Evolutionary conservation across 2,113 vertebrate species (phyloP).

Genomic region (Myrmecobius fasciatus): DNA sequence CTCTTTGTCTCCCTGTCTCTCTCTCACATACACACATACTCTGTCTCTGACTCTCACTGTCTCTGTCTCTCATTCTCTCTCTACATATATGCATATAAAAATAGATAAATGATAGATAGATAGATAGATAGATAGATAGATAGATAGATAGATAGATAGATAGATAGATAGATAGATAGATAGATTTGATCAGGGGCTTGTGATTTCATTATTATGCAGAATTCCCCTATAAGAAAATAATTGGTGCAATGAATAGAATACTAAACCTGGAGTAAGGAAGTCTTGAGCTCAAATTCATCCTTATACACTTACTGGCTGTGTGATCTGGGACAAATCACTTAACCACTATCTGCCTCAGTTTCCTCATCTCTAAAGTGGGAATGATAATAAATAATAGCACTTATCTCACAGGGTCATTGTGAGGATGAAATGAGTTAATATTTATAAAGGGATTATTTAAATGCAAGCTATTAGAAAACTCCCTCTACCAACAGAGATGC

Average conservation of each 20-base stretch:
- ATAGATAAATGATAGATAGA: too few species aligned
- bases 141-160: too few species aligned
- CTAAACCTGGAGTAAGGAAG: neutral
- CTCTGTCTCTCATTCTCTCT: too few species aligned
- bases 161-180: too few species aligned
- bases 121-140: too few species aligned
- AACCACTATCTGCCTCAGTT: neutral
- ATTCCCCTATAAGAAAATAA: neutral
- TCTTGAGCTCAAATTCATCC: neutral
- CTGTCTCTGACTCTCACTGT: too few species aligned
- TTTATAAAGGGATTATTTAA: neutral
- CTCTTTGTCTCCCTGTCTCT: too few species aligned
- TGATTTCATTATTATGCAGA: neutral
- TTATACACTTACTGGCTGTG: neutral
- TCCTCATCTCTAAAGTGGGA: neutral
- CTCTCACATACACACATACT: too few species aligned
- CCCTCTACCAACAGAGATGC: neutral
- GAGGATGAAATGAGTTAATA: neutral
- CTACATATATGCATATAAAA: too few species aligned
- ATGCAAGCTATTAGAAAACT: neutral
- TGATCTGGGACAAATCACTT: neutral
- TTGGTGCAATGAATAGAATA: neutral
- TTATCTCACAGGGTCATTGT: neutral
- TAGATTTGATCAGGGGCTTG: neutral
- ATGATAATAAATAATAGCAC: neutral